phyloP scores from a whole-genome alignment of 2,888 invertebrate species.

The Ornithoptera alexandrae region DNA sequence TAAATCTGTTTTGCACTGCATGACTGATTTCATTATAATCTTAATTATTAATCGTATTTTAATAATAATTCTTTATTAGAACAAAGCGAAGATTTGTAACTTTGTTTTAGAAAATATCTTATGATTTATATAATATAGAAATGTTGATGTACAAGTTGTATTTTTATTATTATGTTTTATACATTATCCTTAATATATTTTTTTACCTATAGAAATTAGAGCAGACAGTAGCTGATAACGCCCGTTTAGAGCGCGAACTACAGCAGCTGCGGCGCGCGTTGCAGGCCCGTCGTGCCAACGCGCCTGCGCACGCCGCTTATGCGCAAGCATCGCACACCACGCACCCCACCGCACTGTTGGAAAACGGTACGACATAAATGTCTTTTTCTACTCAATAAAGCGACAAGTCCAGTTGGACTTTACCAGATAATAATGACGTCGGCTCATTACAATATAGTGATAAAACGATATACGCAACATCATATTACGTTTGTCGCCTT shows the following conservation, averaged over 20 bases:
- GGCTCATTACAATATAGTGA: too few relatives aligned
- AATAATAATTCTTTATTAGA: background rate
- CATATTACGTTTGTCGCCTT: too few relatives aligned
- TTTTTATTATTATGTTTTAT: too few relatives aligned
- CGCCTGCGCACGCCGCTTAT: slow-evolving; percentile 42
- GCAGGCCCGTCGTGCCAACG: slow-evolving; percentile 84
- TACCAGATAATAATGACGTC: too few relatives aligned
- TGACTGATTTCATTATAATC: background rate
- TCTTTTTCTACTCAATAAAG: background rate
- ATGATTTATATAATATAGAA: background rate
- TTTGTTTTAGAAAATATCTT: background rate
- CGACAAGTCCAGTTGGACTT: too few relatives aligned
- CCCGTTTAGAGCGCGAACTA: slow-evolving; percentile 92
- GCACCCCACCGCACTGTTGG: slow-evolving; percentile 82
- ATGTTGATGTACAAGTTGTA: background rate
- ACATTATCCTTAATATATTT: background rate
- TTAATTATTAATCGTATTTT: background rate
- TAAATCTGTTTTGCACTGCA: slow-evolving; percentile 3
- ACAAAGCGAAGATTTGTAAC: background rate
- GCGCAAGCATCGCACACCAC: slow-evolving; percentile 43
- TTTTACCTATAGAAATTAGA: slow-evolving; percentile 86
- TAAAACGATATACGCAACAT: too few relatives aligned
- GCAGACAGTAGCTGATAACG: slow-evolving; percentile 94
- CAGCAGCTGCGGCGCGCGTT: slow-evolving; percentile 90
- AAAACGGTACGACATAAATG: slow-evolving; percentile 70